phyloP scores from a whole-genome alignment of 2,113 vertebrate genomes.

The Hirundichthys speculiger region DNA sequence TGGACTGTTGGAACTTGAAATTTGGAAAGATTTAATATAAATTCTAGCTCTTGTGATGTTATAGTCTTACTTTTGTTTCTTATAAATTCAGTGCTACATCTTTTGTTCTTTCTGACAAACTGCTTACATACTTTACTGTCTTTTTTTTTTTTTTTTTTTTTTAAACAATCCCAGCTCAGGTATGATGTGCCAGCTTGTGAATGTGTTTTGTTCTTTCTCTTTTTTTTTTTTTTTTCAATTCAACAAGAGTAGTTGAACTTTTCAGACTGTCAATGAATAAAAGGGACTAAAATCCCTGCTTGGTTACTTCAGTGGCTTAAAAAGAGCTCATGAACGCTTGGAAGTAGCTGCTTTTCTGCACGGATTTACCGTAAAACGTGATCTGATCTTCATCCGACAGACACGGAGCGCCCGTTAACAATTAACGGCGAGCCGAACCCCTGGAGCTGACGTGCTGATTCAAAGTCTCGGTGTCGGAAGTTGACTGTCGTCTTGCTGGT shows the following conservation, averaged over 20 bases:
- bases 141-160: constrained; percentile 87
- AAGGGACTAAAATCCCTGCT: constrained; percentile 64
- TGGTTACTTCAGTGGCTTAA: constrained; percentile 22
- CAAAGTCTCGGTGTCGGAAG: too few relatives aligned
- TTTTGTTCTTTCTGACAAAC: constrained; percentile 71
- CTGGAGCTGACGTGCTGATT: too few relatives aligned
- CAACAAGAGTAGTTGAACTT: constrained; percentile 75
- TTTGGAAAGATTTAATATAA: constrained; percentile 86
- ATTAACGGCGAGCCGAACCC: too few relatives aligned
- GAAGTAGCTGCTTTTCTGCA: too few relatives aligned
- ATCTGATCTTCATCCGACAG: too few relatives aligned
- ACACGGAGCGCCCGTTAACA: too few relatives aligned
- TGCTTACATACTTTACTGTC: constrained; percentile 95
- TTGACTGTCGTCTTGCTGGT: too few relatives aligned
- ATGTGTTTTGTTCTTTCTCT: constrained; percentile 93
- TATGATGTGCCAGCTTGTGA: constrained; percentile 99
- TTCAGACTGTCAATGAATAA: constrained; percentile 77
- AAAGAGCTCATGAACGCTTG: too few relatives aligned
- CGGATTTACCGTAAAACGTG: too few relatives aligned
- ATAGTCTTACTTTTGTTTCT: constrained; percentile 85
- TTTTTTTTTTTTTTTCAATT: constrained; percentile 84
- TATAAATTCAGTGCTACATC: constrained; percentile 75
- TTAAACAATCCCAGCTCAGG: constrained; percentile 97
- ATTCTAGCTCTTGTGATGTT: constrained; percentile 95
- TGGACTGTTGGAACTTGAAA: constrained; percentile 95